phyloP scores from a whole-genome alignment of 2,888 invertebrate species.

The Drosophila quinaria region DNA sequence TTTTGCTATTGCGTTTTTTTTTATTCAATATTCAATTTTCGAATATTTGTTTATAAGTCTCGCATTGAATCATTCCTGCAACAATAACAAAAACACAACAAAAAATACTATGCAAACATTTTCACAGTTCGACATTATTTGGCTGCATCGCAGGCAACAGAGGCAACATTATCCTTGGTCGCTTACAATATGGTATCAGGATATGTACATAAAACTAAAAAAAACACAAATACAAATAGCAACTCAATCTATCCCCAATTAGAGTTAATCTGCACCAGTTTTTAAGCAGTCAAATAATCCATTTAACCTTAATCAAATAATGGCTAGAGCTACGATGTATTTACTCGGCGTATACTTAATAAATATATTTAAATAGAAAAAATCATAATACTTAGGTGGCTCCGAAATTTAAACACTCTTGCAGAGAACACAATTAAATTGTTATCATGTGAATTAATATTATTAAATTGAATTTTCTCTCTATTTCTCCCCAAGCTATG shows the following conservation, averaged over 20 bases:
- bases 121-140: constrained; percentile 85
- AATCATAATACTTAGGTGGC: not conserved
- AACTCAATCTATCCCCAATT: constrained; percentile 14
- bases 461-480: not conserved
- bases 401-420: not conserved
- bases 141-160: constrained; percentile 84
- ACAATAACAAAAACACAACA: constrained; percentile 44
- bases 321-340: constrained; percentile 20
- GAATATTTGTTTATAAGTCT: constrained; percentile 12
- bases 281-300: constrained; percentile 4
- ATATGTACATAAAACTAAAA: constrained; percentile 54
- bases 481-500: not conserved
- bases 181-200: constrained; percentile 85
- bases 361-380: not conserved
- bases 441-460: not conserved
- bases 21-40: constrained; percentile 15
- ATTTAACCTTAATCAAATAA: constrained; percentile 3
- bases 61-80: constrained; percentile 28
- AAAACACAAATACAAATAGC: constrained; percentile 17
- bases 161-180: constrained; percentile 85
- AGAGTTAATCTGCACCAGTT: constrained; percentile 30
- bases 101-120: constrained; percentile 58
- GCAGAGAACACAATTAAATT: not conserved
- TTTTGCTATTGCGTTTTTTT: not conserved
- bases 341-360: constrained; percentile 46